A percentile compares a stretch with the other conserved stretches of the same genome.
These are phyloP conservation scores for Andrena haemorrhoa DNA, from an alignment of 2,888 invertebrate species.

Conservation along the genomic window DNA sequence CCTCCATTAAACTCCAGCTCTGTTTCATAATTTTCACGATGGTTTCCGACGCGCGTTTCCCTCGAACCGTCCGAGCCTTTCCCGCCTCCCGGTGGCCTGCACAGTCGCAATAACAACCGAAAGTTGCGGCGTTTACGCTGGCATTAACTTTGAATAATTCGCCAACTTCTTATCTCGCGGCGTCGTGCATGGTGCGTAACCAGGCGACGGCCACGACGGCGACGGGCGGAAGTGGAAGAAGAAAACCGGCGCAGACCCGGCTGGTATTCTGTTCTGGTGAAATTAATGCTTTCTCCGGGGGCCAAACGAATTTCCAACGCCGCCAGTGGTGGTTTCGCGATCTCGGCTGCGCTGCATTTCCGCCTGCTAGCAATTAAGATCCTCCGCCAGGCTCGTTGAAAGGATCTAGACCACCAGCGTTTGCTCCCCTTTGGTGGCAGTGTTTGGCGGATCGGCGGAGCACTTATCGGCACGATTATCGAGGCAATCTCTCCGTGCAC, in stretches of 20 bases:
- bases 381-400: conserved; percentile 24
- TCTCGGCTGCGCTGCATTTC: conserved; percentile 30
- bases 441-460: neutral
- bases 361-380: conserved; percentile 53
- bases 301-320: conserved; percentile 60
- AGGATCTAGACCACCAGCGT: neutral
- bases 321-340: conserved; percentile 18
- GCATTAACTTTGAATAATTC: conserved; percentile 77
- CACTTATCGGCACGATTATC: conserved; percentile 35
- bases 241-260: conserved; percentile 33
- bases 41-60: conserved; percentile 34
- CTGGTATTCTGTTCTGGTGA: conserved; percentile 36
- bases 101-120: conserved; percentile 61
- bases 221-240: conserved; percentile 22
- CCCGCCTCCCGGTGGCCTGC: conserved; percentile 30
- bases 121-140: conserved; percentile 72
- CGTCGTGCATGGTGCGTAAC: conserved; percentile 65
- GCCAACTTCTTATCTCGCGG: conserved; percentile 73
- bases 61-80: conserved; percentile 23
- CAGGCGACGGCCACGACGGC: conserved; percentile 40
- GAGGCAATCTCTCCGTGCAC: conserved; percentile 14
- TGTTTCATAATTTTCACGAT: conserved; percentile 47
- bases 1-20: conserved; percentile 8
- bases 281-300: conserved; percentile 62
- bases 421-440: neutral